Percentiles rank a stretch among this genome's conserved stretches.
These are phyloP conservation scores for Apocrypta bakeri DNA, from an alignment of 1,140 invertebrate species.

Conservation along the genomic window DNA sequence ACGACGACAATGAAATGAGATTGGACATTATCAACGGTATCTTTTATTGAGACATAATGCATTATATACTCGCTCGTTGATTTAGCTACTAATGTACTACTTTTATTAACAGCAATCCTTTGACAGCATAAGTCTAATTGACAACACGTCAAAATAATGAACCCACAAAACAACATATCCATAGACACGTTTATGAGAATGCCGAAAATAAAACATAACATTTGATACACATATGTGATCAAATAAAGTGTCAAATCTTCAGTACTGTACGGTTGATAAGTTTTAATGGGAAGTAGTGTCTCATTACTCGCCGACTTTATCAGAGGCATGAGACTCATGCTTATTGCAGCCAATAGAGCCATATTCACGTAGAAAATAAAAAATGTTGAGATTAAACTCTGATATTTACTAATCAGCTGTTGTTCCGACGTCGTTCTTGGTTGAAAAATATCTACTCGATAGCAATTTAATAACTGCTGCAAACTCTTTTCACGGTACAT, in stretches of 20 bases:
- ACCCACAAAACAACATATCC: background rate
- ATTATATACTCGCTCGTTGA: background rate
- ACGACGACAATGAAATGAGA: background rate
- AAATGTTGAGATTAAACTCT: background rate
- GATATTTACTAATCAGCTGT: background rate
- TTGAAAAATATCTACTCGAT: background rate
- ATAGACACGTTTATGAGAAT: background rate
- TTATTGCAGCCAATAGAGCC: background rate
- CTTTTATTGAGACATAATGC: background rate
- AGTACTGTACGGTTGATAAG: background rate
- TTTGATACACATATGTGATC: background rate
- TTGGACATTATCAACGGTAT: background rate
- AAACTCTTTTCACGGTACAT: background rate
- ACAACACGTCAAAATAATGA: background rate
- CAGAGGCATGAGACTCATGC: background rate
- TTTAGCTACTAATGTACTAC: background rate
- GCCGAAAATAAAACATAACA: constrained; percentile 3
- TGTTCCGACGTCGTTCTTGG: background rate
- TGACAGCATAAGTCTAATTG: background rate
- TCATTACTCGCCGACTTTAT: background rate
- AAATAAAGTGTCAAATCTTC: background rate
- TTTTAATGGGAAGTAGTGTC: background rate
- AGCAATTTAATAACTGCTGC: background rate
- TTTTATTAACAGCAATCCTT: too few relatives aligned
- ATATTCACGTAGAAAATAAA: background rate